Evolutionary conservation across 2,113 vertebrate species (phyloP), one percentile per base, ranked within the genome.

Genomic region (Gobius niger): DNA sequence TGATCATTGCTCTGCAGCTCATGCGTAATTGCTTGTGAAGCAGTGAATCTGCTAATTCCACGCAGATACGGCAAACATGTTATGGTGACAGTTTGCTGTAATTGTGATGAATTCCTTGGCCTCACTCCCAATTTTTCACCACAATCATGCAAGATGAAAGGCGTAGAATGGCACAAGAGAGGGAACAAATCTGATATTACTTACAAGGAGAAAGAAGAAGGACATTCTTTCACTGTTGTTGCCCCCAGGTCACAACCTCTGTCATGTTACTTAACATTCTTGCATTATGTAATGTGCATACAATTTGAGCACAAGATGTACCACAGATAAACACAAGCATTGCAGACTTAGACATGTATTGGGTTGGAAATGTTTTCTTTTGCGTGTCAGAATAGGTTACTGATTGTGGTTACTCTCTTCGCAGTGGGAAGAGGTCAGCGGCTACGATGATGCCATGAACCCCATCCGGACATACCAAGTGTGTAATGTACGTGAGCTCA

Each of bases 391-490:
- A 66, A 82, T 49, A 44, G 53, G 10, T 52, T 46, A 7, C 65
- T 77, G 15, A 78, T 66, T 62, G 10, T 70, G 7, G 52, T 68
- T 72, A 9, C 53, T 83, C 7, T 63, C 46, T 63, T 80, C 62
- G 0, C 90, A 99, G 97, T 99, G 97, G 97, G 97, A 99, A 90
- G 97, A 99, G 86, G 97, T 99, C 79, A 99, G 97, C 0, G 97
- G 97, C 62, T 98, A 98, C 0, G 97, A 99, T 0, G 96, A 98
- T 69, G 93, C 93, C 76, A 96, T 97, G 95, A 98, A 98, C 87
- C 96, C 97, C 59, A 98, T 99, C 87, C 92, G 97, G 90, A 98
- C 97, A 0, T 99, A 99, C 82, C 97, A 99, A 93, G 97, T 99
- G 53, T 99, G 97, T 83, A 99, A 99, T 0, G 96, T 99, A 10